Percentiles rank a stretch among this genome's conserved stretches.
These are phyloP conservation scores for Phorcus lineatus DNA, from an alignment of 2,888 invertebrate genomes.

Conservation along the genomic window DNA sequence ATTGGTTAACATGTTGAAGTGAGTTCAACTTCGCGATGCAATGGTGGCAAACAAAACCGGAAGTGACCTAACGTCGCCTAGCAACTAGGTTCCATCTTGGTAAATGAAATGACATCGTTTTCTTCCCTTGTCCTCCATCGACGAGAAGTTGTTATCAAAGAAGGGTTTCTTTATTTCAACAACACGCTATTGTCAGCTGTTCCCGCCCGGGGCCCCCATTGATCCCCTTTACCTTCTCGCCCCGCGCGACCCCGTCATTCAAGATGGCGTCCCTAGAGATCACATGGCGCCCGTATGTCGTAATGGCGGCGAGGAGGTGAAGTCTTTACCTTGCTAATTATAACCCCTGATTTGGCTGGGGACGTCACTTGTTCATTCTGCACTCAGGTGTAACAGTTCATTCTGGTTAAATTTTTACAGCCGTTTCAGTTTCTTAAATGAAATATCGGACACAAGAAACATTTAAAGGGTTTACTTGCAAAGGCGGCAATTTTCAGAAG, in stretches of 20 bases:
- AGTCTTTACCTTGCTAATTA: slow-evolving; percentile 2
- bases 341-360: not conserved
- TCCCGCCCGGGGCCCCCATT: not conserved
- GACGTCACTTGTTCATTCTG: too few species aligned
- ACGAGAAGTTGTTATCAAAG: not conserved
- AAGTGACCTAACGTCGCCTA: slow-evolving; percentile 9
- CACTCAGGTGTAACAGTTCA: too few species aligned
- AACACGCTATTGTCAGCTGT: not conserved
- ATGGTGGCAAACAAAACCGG: not conserved
- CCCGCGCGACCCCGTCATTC: not conserved
- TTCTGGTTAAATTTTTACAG: too few species aligned
- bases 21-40: too few species aligned
- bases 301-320: not conserved
- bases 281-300: not conserved
- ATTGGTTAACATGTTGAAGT: not conserved
- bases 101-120: slow-evolving; percentile 6
- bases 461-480: too few species aligned
- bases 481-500: too few species aligned
- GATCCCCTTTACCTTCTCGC: not conserved
- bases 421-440: too few species aligned
- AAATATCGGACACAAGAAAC: too few species aligned
- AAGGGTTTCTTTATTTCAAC: not conserved
- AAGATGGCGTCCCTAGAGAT: not conserved
- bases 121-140: slow-evolving; percentile 7
- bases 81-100: slow-evolving; percentile 3